Percentiles rank a stretch among this genome's conserved stretches.
Evolutionary conservation across 2,888 invertebrate species (phyloP).

Genomic region (Invenusta paracnida): DNA sequence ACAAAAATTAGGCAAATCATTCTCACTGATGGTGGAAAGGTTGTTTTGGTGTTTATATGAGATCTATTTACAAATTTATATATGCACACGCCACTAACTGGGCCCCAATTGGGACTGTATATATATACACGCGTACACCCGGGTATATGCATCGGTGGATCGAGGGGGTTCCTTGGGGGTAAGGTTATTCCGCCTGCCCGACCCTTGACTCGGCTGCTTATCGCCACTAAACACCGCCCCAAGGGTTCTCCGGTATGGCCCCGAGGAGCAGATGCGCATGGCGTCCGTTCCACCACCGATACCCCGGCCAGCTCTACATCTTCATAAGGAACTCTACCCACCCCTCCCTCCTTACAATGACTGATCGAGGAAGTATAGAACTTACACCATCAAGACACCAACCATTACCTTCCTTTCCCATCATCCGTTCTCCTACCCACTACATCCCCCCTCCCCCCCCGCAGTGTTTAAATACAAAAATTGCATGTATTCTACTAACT

Average conservation of each 20-base stretch:
- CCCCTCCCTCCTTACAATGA: too few species aligned
- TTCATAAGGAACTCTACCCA: too few species aligned
- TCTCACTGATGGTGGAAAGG: neutral
- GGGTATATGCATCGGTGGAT: neutral
- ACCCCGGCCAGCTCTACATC: too few species aligned
- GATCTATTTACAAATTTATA: neutral
- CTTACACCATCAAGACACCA: too few species aligned
- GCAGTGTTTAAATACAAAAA: too few species aligned
- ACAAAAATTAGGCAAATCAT: conserved; percentile 17
- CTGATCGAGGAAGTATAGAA: too few species aligned
- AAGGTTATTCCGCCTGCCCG: neutral
- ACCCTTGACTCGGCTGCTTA: too few species aligned
- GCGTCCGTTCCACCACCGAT: neutral
- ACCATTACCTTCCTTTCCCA: too few species aligned
- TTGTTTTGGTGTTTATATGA: conserved; percentile 5
- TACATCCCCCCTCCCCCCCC: too few species aligned
- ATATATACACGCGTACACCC: neutral
- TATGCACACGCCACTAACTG: conserved; percentile 10
- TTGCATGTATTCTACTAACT: too few species aligned
- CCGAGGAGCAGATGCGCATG: conserved; percentile 2
- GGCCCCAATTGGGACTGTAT: conserved; percentile 8
- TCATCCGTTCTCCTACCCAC: too few species aligned
- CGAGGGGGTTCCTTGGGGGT: neutral
- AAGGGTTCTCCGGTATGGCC: neutral
- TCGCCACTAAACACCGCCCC: neutral